Evolutionary conservation across 2,797 vertebrate species (phyloP).

Genomic region (Linurgus olivaceus): DNA sequence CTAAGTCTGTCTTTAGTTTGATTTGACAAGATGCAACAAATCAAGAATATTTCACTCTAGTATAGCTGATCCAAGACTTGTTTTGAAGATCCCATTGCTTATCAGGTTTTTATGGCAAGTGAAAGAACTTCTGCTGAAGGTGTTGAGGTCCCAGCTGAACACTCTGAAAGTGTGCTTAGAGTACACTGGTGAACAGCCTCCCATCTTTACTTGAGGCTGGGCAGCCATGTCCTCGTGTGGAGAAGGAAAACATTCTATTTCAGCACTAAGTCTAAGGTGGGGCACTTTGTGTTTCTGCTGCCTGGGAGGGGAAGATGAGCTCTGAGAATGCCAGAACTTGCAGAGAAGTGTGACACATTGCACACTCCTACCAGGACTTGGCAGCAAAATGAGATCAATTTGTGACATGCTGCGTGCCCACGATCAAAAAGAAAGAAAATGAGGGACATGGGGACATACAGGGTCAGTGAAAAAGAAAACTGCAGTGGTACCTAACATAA

Average conservation of each 20-base stretch:
- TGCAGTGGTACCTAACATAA: neutral
- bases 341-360: neutral
- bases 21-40: neutral
- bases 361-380: neutral
- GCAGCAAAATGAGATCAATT: neutral
- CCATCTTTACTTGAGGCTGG: neutral
- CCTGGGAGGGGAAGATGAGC: neutral
- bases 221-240: neutral
- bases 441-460: neutral
- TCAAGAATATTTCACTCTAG: neutral
- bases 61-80: neutral
- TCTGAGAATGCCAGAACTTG: neutral
- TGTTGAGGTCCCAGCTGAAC: neutral
- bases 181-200: neutral
- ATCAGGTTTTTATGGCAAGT: neutral
- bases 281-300: neutral
- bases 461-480: neutral
- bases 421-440: neutral
- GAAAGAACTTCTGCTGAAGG: neutral
- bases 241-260: neutral
- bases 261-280: neutral
- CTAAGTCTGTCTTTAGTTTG: neutral
- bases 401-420: too few relatives aligned
- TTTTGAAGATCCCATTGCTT: neutral
- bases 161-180: neutral